Base-by-base conservation (phyloP, 1,140 invertebrate genomes). In the Cylas formicarius region DNA sequence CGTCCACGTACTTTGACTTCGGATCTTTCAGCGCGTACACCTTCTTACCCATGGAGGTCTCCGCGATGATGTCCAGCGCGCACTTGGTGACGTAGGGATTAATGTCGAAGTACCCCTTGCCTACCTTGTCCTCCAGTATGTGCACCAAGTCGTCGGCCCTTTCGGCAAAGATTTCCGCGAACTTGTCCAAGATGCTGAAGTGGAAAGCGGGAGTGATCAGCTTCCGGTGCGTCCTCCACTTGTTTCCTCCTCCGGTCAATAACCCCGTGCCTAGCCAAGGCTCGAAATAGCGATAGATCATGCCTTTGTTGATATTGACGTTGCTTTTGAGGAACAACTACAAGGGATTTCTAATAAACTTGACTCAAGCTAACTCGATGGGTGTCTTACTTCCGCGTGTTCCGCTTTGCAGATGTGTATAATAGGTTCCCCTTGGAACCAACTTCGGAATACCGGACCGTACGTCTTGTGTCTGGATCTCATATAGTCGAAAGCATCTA, bases 151-250 rank as follows among this genome's bases (percentile, higher is more conserved):
- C 70, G 3, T 73, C 63, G 20, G 79, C 72, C 53, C 92, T 85
- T 48, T 84, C 79, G 52, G 84, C 81, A 63, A 95, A 90, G 1
- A 91, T 76, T 13, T 80, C 77, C 6, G 90, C 57, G 58, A 93
- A 94, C 50, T 86, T 78, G 50, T 94, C 81, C 26, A 95, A 69
- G 31, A 95, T 90, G 42, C 81, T 78, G 57, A 91, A 90, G 66
- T 93, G 90, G 64, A 95, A 94, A 0, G 89, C 81, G 16, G 90
- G 90, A 1, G 90, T 94, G 6, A 95, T 69, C 26, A 91, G 70
- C 66, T 86, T 89, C 11, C 90, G 71, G 17, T 86, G 71, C 5
- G 67, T 66, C 33, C 77, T 74, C 90, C 90, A 94, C 58, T 86
- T 85, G 53, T 70, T 66, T 52, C 78, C 76, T 42, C 71, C 68